phyloP scores from a whole-genome alignment of 2,888 invertebrate species.

The Xanthorhoe designata region DNA sequence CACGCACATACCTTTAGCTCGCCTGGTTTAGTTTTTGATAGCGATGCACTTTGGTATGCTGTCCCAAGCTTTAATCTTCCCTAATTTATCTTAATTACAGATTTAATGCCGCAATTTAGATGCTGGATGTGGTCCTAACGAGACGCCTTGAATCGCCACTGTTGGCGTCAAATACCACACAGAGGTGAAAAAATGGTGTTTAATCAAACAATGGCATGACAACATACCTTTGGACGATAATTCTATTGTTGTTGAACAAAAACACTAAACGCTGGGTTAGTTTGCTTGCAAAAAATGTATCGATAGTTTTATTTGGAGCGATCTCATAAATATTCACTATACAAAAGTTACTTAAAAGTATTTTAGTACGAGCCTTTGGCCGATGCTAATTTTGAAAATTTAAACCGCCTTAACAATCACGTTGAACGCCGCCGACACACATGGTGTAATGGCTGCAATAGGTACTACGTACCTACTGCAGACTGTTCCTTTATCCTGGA shows the following conservation, averaged over 20 bases:
- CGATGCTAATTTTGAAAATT: too few species aligned
- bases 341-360: too few species aligned
- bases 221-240: constrained; percentile 61
- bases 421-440: too few species aligned
- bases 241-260: constrained; percentile 70
- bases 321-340: neutral
- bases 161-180: constrained; percentile 78
- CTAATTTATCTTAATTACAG: constrained; percentile 82
- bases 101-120: constrained; percentile 77
- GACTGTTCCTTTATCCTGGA: too few species aligned
- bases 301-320: neutral
- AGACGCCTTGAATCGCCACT: constrained; percentile 79
- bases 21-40: constrained; percentile 55
- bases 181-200: constrained; percentile 68
- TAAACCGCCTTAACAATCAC: too few species aligned
- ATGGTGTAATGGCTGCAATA: too few species aligned
- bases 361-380: too few species aligned
- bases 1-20: constrained; percentile 33
- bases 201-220: constrained; percentile 78
- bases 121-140: constrained; percentile 67
- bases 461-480: too few species aligned
- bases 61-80: constrained; percentile 68
- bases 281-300: constrained; percentile 44
- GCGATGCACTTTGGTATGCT: constrained; percentile 69
- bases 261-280: constrained; percentile 58